Evolutionary conservation across 2,888 invertebrate genomes (phyloP).

Genomic region (Eumacrocentrus americanus): DNA sequence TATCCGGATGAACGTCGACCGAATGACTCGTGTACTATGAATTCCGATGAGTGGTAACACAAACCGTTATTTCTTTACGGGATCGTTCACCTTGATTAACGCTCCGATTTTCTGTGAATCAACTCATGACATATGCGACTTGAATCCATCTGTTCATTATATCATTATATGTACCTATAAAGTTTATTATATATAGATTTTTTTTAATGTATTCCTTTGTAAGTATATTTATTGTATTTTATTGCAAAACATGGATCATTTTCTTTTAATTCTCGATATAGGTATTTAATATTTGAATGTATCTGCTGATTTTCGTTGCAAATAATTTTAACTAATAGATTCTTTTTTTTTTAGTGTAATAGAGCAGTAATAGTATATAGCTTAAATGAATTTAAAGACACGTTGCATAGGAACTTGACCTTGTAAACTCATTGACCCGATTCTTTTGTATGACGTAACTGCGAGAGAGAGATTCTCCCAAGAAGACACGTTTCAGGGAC

Average conservation of each 20-base stretch:
- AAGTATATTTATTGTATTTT: slow-evolving; percentile 20
- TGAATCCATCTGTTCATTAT: not conserved
- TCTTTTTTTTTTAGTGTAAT: slow-evolving; percentile 4
- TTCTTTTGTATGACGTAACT: slow-evolving; percentile 12
- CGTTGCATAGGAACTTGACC: slow-evolving; percentile 13
- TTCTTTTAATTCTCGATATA: slow-evolving; percentile 2
- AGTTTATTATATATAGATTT: slow-evolving; percentile 1
- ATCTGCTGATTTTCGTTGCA: not conserved
- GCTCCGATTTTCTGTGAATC: slow-evolving; percentile 23
- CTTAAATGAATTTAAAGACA: slow-evolving; percentile 17
- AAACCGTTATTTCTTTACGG: slow-evolving; percentile 57
- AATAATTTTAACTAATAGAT: slow-evolving; percentile 7
- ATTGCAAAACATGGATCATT: slow-evolving; percentile 21
- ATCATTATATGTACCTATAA: slow-evolving; percentile 1
- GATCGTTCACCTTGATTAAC: slow-evolving; percentile 53
- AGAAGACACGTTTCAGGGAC: not conserved
- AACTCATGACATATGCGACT: not conserved
- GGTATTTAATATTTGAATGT: not conserved
- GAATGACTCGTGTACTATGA: slow-evolving; percentile 54
- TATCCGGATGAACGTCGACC: slow-evolving; percentile 36
- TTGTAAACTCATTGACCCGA: slow-evolving; percentile 12
- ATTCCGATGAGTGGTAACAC: slow-evolving; percentile 57
- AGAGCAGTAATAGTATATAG: slow-evolving; percentile 7
- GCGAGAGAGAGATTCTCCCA: not conserved
- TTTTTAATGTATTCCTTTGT: slow-evolving; percentile 11